phyloP scores from a whole-genome alignment of 2,797 vertebrate species.

The Semaprochilodus insignis region DNA sequence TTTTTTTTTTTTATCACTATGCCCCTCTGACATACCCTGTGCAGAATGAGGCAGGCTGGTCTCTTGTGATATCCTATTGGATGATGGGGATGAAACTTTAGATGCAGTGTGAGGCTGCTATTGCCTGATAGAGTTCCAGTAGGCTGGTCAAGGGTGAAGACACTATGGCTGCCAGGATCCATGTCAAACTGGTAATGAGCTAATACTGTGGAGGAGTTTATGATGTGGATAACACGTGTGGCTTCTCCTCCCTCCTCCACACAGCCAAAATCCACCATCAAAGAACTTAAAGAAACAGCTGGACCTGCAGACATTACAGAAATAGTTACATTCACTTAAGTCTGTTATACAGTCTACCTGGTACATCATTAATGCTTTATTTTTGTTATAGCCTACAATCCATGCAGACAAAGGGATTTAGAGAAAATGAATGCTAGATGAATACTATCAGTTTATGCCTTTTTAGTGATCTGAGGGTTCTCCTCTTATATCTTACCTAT shows the following conservation, averaged over 20 bases:
- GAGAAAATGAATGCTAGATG: not conserved
- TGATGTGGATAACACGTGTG: constrained; percentile 75
- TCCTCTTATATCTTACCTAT: constrained; percentile 77
- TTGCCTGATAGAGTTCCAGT: constrained; percentile 80
- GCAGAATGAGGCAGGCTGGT: constrained; percentile 87
- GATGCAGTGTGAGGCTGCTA: constrained; percentile 71
- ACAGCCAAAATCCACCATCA: constrained; percentile 83
- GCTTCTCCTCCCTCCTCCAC: constrained; percentile 74
- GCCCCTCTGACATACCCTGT: constrained; percentile 80
- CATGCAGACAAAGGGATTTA: not conserved
- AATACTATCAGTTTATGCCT: not conserved
- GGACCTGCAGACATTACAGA: constrained; percentile 79
- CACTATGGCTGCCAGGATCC: constrained; percentile 81
- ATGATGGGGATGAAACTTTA: constrained; percentile 82
- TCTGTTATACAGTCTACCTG: not conserved
- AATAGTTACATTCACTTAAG: not conserved
- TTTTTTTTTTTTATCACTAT: not conserved
- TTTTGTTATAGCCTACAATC: not conserved
- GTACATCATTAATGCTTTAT: not conserved
- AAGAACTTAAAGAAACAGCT: constrained; percentile 77
- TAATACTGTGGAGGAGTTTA: constrained; percentile 79
- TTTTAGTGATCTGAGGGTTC: not conserved
- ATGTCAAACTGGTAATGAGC: constrained; percentile 89
- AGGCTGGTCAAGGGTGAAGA: constrained; percentile 84
- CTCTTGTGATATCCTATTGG: constrained; percentile 84